Percentiles rank a stretch among this genome's conserved stretches.
Conservation (phyloP, 2,888 invertebrate genomes). For the Drosophila ezoana region DNA sequence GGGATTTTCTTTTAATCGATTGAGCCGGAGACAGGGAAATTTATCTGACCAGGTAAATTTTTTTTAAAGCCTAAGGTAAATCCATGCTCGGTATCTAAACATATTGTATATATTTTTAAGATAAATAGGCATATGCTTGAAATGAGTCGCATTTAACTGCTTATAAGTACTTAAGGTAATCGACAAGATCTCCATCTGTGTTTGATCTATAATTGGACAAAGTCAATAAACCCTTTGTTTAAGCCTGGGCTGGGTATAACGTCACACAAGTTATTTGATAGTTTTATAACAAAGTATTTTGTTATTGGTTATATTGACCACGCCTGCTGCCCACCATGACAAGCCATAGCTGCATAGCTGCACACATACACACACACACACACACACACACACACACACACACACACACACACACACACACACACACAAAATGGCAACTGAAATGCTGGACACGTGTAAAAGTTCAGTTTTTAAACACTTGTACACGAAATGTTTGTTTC, state of each 20-base stretch:
- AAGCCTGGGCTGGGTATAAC: background rate
- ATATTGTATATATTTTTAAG: no score
- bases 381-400: constrained; percentile 1
- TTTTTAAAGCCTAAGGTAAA: no score
- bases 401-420: constrained; percentile 5
- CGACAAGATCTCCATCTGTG: no score
- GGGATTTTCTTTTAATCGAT: no score
- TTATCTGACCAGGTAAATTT: no score
- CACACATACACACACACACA: constrained; percentile 1
- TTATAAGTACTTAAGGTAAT: no score
- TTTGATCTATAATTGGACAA: no score
- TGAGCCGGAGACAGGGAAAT: no score
- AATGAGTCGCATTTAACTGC: no score
- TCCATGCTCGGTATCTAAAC: no score
- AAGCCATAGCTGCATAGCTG: constrained; percentile 8
- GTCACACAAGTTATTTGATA: constrained; percentile 57
- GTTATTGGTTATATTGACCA: constrained; percentile 46
- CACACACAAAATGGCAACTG: constrained; percentile 42
- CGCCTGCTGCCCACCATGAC: constrained; percentile 6
- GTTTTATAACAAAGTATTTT: constrained; percentile 53
- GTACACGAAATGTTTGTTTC: constrained; percentile 66
- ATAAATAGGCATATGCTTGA: no score
- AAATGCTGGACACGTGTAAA: constrained; percentile 74
- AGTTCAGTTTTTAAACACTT: constrained; percentile 74
- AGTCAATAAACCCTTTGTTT: background rate